A percentile compares a stretch with the other conserved stretches of the same genome.
phyloP scores from a whole-genome alignment of 37 sponge, comb jelly and placozoan species.

The Aphrocallistes beatrix region DNA sequence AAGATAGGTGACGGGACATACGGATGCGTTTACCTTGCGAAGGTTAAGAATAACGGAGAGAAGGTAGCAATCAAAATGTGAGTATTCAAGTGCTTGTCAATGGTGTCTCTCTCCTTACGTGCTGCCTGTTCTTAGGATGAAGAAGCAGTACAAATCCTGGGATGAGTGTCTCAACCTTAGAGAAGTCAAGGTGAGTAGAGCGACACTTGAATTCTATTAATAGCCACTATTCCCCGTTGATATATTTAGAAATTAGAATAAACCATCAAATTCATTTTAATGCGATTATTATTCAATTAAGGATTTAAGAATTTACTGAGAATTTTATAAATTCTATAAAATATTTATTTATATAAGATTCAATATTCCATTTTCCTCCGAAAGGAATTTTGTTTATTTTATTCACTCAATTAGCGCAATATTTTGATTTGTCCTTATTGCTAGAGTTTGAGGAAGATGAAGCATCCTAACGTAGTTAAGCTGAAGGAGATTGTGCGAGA shows the following conservation, averaged over 20 bases:
- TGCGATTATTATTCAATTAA: too few relatives aligned
- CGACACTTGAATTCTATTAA: too few relatives aligned
- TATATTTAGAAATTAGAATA: too few relatives aligned
- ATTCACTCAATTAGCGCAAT: too few relatives aligned
- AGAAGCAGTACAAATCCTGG: constrained; percentile 75
- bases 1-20: constrained; percentile 84
- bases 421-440: too few relatives aligned
- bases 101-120: background rate
- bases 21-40: constrained; percentile 74
- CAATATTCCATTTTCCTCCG: too few relatives aligned
- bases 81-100: background rate
- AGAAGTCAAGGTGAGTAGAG: constrained; percentile 82
- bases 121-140: constrained; percentile 59
- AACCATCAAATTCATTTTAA: too few relatives aligned
- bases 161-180: constrained; percentile 82
- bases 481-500: constrained; percentile 80
- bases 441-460: constrained; percentile 85
- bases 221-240: too few relatives aligned
- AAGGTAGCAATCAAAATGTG: constrained; percentile 86
- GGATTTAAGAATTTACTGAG: too few relatives aligned
- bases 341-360: too few relatives aligned
- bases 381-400: too few relatives aligned
- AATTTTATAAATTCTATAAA: too few relatives aligned
- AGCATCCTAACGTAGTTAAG: constrained; percentile 79
- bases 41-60: constrained; percentile 57